Conservation (phyloP, 2,888 invertebrate species). For the Geophilus truncorum region DNA sequence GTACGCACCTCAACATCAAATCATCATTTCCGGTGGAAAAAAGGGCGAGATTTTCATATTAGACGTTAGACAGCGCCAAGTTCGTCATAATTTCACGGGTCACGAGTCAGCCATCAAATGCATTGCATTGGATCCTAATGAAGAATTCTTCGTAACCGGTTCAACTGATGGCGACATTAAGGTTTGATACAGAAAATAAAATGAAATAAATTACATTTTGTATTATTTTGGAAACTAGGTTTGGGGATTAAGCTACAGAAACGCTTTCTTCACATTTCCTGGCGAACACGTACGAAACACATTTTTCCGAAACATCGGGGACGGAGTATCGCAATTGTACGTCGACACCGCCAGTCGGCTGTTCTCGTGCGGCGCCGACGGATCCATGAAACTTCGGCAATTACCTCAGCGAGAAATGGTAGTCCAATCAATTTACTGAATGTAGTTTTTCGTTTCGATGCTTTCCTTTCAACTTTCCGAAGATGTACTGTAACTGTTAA, state of each 20-base stretch:
- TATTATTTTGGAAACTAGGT: constrained; percentile 64
- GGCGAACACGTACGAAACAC: constrained; percentile 94
- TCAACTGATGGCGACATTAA: constrained; percentile 57
- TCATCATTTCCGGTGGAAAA: constrained; percentile 92
- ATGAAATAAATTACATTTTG: too few species aligned
- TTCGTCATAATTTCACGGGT: constrained; percentile 79
- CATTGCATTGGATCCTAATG: constrained; percentile 86
- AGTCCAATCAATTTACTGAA: constrained; percentile 39
- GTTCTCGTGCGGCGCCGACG: constrained; percentile 98
- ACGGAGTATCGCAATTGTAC: constrained; percentile 92
- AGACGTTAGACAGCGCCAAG: constrained; percentile 83
- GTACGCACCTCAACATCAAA: constrained; percentile 87
- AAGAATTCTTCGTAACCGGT: constrained; percentile 95
- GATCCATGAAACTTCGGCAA: constrained; percentile 94
- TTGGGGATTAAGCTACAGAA: constrained; percentile 85
- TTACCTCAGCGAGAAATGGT: constrained; percentile 63
- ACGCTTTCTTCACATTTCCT: constrained; percentile 77
- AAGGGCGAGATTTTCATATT: constrained; percentile 95
- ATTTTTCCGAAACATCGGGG: constrained; percentile 95
- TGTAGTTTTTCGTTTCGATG: not conserved
- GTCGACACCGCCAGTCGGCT: constrained; percentile 82
- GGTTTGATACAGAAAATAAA: too few species aligned
- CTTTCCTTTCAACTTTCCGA: not conserved
- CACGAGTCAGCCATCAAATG: constrained; percentile 94
- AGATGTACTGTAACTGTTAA: not conserved